phyloP scores from a whole-genome alignment of 1,140 invertebrate genomes.

The Triops longicaudatus region DNA sequence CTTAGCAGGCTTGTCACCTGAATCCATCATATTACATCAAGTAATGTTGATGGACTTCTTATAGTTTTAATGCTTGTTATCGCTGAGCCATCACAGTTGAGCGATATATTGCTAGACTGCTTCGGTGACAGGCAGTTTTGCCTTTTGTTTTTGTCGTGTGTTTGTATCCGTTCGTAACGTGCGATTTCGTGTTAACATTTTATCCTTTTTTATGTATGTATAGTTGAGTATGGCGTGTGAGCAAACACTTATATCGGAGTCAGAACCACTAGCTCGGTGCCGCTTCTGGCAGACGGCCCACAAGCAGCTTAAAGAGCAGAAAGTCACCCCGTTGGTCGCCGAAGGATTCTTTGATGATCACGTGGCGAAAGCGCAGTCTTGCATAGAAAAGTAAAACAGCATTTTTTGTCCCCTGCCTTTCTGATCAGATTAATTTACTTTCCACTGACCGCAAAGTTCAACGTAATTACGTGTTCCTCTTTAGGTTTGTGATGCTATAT shows the following conservation, averaged over 20 bases:
- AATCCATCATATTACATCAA: neutral
- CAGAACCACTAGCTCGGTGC: neutral
- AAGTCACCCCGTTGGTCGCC: constrained; percentile 14
- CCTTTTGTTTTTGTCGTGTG: neutral
- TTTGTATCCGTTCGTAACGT: neutral
- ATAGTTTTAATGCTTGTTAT: too few relatives aligned
- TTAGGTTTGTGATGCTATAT: neutral
- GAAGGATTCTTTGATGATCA: constrained; percentile 21
- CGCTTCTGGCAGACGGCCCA: constrained; percentile 22
- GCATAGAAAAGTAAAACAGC: constrained; percentile 17
- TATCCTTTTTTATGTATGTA: neutral
- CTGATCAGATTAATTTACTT: neutral
- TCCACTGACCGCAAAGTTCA: neutral
- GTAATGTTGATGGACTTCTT: too few relatives aligned
- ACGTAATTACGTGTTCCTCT: neutral
- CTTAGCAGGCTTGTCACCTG: neutral
- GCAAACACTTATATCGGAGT: neutral
- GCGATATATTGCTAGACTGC: too few relatives aligned
- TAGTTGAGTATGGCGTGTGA: neutral
- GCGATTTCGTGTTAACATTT: too few relatives aligned
- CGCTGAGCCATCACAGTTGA: too few relatives aligned
- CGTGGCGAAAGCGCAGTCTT: constrained; percentile 8
- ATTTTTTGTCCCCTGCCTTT: too few relatives aligned
- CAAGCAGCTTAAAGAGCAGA: neutral
- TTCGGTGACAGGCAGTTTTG: too few relatives aligned